Evolutionary conservation across 2,888 invertebrate genomes (phyloP).

Genomic region (Halocaridina rubra): DNA sequence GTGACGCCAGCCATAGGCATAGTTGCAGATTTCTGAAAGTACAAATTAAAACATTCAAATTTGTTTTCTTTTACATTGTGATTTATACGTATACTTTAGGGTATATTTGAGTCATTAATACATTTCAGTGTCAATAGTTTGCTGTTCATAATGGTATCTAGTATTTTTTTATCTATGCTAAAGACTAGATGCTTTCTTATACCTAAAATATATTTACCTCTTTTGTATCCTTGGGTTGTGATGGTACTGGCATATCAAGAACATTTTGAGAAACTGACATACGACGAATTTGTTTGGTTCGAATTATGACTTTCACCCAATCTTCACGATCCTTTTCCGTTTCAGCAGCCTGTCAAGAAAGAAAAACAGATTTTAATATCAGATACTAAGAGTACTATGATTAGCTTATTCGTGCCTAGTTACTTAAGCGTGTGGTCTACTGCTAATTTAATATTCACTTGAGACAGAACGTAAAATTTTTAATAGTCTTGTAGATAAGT

Average conservation of each 20-base stretch:
- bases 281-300: too few relatives aligned
- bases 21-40: slow-evolving; percentile 19
- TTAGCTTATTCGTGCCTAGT: too few relatives aligned
- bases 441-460: too few relatives aligned
- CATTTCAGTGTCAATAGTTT: not conserved
- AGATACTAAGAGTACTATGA: too few relatives aligned
- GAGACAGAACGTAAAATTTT: too few relatives aligned
- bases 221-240: too few relatives aligned
- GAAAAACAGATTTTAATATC: too few relatives aligned
- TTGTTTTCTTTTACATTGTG: not conserved
- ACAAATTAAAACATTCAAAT: not conserved
- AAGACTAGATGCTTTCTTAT: not conserved
- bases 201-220: too few relatives aligned
- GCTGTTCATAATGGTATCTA: not conserved
- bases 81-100: not conserved
- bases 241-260: too few relatives aligned
- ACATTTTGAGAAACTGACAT: too few relatives aligned
- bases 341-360: slow-evolving; percentile 35
- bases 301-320: slow-evolving; percentile 13
- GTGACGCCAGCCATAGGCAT: not conserved
- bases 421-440: too few relatives aligned
- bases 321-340: slow-evolving; percentile 9
- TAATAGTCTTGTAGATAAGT: too few relatives aligned
- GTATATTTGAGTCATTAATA: not conserved
- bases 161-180: not conserved